Percentiles rank a stretch among this genome's conserved stretches.
These are phyloP conservation scores for Melinaea menophilus DNA, from an alignment of 2,888 invertebrate genomes.

Conservation along the genomic window DNA sequence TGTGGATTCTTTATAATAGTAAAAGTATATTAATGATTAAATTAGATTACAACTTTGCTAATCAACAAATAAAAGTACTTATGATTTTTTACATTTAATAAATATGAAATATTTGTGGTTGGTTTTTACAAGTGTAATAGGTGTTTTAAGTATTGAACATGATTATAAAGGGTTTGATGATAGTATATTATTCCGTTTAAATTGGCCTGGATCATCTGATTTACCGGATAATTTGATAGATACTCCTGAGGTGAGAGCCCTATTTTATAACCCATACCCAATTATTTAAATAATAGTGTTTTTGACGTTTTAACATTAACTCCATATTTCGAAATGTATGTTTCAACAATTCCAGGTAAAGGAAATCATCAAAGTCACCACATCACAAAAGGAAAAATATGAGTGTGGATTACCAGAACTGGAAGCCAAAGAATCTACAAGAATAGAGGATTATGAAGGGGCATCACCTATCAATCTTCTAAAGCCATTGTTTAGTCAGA, in stretches of 20 bases:
- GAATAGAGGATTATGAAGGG: slow-evolving; percentile 81
- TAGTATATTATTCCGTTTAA: slow-evolving; percentile 86
- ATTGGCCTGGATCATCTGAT: slow-evolving; percentile 80
- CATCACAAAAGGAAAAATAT: slow-evolving; percentile 89
- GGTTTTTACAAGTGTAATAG: slow-evolving; percentile 45
- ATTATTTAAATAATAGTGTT: too few relatives aligned
- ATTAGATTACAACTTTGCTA: neutral
- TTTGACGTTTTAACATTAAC: too few relatives aligned
- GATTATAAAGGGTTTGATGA: slow-evolving; percentile 90
- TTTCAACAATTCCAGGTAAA: slow-evolving; percentile 46
- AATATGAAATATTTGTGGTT: slow-evolving; percentile 49
- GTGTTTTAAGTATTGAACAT: slow-evolving; percentile 61
- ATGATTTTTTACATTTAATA: slow-evolving; percentile 5
- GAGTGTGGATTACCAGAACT: slow-evolving; percentile 88
- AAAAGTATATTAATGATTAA: neutral
- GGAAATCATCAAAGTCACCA: slow-evolving; percentile 83
- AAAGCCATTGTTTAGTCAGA: slow-evolving; percentile 85
- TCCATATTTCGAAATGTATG: too few relatives aligned
- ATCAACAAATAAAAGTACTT: neutral
- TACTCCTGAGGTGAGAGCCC: slow-evolving; percentile 26
- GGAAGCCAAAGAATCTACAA: slow-evolving; percentile 70
- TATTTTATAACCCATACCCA: too few relatives aligned
- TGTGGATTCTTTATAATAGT: neutral
- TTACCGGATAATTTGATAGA: slow-evolving; percentile 29
- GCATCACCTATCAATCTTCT: slow-evolving; percentile 88